Conservation (phyloP, 2,888 invertebrate genomes). For the Heliconius cydno region DNA sequence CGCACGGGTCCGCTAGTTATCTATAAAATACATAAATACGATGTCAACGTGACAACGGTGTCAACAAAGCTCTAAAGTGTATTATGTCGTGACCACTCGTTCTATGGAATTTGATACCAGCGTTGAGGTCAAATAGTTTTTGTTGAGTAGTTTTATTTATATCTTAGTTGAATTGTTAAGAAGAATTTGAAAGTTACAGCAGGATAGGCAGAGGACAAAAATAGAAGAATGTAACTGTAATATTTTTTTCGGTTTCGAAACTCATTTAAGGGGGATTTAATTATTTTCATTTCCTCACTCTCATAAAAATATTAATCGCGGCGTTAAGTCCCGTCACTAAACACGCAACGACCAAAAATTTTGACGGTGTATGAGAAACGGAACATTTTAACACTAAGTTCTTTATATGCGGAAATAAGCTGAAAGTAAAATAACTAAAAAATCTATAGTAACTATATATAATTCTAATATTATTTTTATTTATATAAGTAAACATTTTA, state of each 20-base stretch:
- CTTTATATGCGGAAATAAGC: too few species aligned
- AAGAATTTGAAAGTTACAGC: background rate
- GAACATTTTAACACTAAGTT: too few species aligned
- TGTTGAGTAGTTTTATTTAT: background rate
- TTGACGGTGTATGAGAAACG: too few species aligned
- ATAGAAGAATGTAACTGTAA: too few species aligned
- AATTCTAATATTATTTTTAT: background rate
- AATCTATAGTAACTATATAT: too few species aligned
- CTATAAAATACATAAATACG: background rate
- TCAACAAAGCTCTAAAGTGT: background rate
- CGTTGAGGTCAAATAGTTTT: background rate
- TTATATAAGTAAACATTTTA: background rate
- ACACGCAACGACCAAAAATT: too few species aligned
- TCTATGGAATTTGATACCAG: slow-evolving; percentile 12
- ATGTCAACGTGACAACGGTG: slow-evolving; percentile 1
- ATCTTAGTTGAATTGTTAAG: background rate
- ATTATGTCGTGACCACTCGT: background rate
- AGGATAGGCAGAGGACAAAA: background rate
- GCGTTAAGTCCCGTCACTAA: too few species aligned
- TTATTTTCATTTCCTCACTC: too few species aligned
- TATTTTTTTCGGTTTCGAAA: too few species aligned
- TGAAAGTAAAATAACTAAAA: too few species aligned
- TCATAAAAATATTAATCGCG: too few species aligned
- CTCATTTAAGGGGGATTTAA: too few species aligned
- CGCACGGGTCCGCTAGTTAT: background rate